Evolutionary conservation across 30 jellyfish, hydroid and myxozoan species (phyloP).

Genomic region (Aurelia coerulea): DNA sequence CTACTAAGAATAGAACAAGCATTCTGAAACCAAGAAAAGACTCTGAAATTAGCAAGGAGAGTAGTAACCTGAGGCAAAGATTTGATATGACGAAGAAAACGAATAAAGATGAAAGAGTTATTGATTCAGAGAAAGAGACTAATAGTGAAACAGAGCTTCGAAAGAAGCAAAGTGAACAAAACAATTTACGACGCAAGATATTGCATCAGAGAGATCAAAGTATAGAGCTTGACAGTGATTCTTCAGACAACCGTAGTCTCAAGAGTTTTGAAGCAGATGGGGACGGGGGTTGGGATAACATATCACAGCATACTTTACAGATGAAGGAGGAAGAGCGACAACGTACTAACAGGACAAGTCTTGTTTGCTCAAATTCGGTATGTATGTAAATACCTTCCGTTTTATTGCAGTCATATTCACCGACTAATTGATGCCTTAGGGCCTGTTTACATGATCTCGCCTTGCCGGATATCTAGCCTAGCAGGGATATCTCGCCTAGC

Average conservation of each 20-base stretch:
- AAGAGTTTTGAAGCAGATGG: constrained; percentile 54
- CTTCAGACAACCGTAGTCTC: constrained; percentile 56
- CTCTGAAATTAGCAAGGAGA: too few relatives aligned
- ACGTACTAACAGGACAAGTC: constrained; percentile 75
- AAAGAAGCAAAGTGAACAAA: background rate
- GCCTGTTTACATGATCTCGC: too few relatives aligned
- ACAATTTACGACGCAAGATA: constrained; percentile 22
- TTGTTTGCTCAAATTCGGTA: constrained; percentile 80
- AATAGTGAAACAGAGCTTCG: constrained; percentile 19
- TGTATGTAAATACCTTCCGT: background rate
- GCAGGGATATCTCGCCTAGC: too few relatives aligned
- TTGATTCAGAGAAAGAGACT: constrained; percentile 30
- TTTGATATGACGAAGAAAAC: background rate
- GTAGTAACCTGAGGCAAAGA: background rate
- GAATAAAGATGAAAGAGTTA: too few relatives aligned
- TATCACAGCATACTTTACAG: constrained; percentile 78
- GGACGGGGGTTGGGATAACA: constrained; percentile 93
- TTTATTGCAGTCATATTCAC: too few relatives aligned
- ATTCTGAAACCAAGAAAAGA: too few relatives aligned
- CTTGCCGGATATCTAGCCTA: too few relatives aligned
- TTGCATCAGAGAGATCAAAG: constrained; percentile 54
- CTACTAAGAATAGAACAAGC: too few relatives aligned
- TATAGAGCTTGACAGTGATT: constrained; percentile 55
- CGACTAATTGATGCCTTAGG: too few relatives aligned
- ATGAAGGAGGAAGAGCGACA: constrained; percentile 49